Conservation (phyloP, 2,797 vertebrate species). For the Prunella strophiata region DNA sequence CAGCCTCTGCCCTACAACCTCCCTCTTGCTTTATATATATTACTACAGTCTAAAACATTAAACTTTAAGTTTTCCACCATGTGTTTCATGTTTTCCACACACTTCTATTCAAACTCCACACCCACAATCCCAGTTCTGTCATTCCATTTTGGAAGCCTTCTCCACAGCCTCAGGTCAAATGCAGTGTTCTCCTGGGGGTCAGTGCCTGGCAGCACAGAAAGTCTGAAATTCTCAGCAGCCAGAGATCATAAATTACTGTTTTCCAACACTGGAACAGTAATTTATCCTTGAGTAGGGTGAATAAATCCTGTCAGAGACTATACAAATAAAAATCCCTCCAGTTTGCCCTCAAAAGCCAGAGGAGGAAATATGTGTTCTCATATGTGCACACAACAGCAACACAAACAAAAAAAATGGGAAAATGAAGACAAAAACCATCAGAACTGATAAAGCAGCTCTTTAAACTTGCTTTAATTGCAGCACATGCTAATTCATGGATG, state of each 20-base stretch:
- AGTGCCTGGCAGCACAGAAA: background rate
- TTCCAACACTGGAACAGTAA: background rate
- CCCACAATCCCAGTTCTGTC: background rate
- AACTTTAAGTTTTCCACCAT: background rate
- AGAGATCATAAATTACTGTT: no score
- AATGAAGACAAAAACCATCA: background rate
- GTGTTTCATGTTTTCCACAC: background rate
- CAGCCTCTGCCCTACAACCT: background rate
- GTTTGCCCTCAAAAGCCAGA: background rate
- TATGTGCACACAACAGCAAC: no score
- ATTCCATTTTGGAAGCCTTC: background rate
- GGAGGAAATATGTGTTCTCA: background rate
- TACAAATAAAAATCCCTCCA: background rate
- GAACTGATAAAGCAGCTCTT: background rate
- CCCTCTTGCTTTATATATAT: background rate
- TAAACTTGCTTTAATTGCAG: background rate
- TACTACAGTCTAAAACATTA: background rate
- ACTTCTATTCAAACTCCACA: background rate
- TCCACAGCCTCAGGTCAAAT: background rate
- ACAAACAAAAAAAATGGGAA: background rate
- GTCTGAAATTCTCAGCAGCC: background rate
- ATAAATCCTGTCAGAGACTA: background rate
- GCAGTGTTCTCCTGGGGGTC: background rate
- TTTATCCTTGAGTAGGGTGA: background rate
- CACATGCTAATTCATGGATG: background rate